These are phyloP conservation scores for Rhizoglyphus robini DNA, from an alignment of 1,140 invertebrate species.

Conservation along the genomic window DNA sequence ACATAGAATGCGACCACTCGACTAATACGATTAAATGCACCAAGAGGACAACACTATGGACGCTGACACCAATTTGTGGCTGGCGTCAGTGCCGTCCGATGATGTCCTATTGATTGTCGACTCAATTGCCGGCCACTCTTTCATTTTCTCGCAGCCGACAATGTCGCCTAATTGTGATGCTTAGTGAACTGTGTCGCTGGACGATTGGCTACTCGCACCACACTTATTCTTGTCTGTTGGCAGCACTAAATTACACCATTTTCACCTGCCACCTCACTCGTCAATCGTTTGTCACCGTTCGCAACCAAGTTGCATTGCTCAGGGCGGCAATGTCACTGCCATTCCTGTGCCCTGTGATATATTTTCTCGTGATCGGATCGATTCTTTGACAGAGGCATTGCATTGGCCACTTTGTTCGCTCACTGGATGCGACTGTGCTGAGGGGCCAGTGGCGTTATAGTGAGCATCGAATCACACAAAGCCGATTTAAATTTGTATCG, in stretches of 20 bases:
- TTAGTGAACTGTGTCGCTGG: neutral
- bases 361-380: too few species aligned
- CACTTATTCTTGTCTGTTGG: neutral
- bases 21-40: neutral
- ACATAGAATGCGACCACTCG: neutral
- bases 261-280: neutral
- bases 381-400: too few species aligned
- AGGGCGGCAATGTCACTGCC: neutral
- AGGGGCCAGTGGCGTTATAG: too few species aligned
- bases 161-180: conserved; percentile 3
- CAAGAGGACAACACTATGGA: neutral
- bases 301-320: neutral
- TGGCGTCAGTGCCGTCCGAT: too few species aligned
- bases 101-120: too few species aligned
- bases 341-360: too few species aligned
- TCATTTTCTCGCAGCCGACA: neutral
- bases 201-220: neutral
- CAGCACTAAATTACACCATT: conserved; percentile 4
- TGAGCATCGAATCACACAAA: neutral
- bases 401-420: too few species aligned
- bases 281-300: too few species aligned
- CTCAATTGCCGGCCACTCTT: neutral
- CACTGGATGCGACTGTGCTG: too few species aligned
- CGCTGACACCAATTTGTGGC: neutral
- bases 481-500: conserved; percentile 10